These are phyloP conservation scores for Perca flavescens DNA, from an alignment of 2,113 vertebrate species.

Conservation along the genomic window DNA sequence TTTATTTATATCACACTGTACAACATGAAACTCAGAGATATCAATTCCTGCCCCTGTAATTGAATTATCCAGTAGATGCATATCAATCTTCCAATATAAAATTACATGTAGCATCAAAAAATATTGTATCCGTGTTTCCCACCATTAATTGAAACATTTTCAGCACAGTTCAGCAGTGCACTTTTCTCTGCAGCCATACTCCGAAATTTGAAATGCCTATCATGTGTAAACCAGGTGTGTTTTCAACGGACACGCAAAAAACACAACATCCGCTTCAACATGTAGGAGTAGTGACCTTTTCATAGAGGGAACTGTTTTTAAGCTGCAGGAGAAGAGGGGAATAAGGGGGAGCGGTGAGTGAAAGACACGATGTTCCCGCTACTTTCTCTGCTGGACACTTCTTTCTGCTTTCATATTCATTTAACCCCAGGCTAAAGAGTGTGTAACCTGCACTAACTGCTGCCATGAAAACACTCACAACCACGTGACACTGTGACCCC, in stretches of 20 bases:
- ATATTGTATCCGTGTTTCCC: neutral
- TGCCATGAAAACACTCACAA: constrained; percentile 56
- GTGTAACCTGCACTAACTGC: constrained; percentile 39
- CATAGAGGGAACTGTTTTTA: constrained; percentile 37
- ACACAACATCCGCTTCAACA: constrained; percentile 35
- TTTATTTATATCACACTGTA: neutral
- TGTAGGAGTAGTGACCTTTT: constrained; percentile 70
- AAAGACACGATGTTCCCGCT: constrained; percentile 37
- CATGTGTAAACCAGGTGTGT: constrained; percentile 34
- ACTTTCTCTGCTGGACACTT: constrained; percentile 40
- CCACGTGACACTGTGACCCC: constrained; percentile 48
- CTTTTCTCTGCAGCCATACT: neutral
- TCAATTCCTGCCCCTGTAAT: neutral
- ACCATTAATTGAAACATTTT: neutral
- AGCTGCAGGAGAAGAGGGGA: constrained; percentile 11
- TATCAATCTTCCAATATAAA: neutral
- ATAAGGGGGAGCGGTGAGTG: constrained; percentile 14
- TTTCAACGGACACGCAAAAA: neutral
- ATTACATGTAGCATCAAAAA: neutral
- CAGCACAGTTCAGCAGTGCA: neutral
- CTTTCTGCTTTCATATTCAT: constrained; percentile 41
- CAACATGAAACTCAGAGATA: neutral
- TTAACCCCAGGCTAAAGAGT: constrained; percentile 39
- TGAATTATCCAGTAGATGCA: neutral
- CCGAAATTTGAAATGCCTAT: neutral